Evolutionary conservation across 2,113 vertebrate species (phyloP).

Genomic region (Salvelinus alpinus): DNA sequence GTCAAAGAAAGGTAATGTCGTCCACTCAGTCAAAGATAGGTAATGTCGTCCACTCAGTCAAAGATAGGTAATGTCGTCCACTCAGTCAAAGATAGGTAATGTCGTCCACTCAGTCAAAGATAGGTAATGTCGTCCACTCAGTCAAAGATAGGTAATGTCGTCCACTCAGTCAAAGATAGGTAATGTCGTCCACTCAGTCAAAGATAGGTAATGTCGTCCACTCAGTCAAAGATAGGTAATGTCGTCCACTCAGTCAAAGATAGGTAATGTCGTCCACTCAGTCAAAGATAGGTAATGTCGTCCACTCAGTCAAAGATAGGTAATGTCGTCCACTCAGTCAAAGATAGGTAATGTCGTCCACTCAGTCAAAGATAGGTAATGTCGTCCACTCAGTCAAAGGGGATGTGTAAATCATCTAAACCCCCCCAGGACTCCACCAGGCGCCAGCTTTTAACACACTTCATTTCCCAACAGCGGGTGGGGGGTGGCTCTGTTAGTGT

Average conservation of each 20-base stretch:
- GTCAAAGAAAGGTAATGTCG: no score
- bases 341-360: constrained; percentile 19
- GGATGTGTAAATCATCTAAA: background rate
- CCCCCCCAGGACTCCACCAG: constrained; percentile 43
- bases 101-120: no score
- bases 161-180: background rate
- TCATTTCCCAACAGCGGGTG: constrained; percentile 61
- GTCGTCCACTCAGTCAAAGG: background rate
- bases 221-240: no score
- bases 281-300: no score
- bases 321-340: constrained; percentile 23
- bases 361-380: no score
- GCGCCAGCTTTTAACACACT: constrained; percentile 66
- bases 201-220: no score
- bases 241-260: no score
- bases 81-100: no score
- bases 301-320: no score
- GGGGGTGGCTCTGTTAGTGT: constrained; percentile 59
- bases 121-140: constrained; percentile 20
- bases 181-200: no score
- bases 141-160: constrained; percentile 18
- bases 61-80: background rate
- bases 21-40: no score
- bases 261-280: no score
- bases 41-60: constrained; percentile 31